Evolutionary conservation across 2,888 invertebrate species (phyloP), one percentile per base, ranked within the genome.

Genomic region (Priocnemis perturbator): DNA sequence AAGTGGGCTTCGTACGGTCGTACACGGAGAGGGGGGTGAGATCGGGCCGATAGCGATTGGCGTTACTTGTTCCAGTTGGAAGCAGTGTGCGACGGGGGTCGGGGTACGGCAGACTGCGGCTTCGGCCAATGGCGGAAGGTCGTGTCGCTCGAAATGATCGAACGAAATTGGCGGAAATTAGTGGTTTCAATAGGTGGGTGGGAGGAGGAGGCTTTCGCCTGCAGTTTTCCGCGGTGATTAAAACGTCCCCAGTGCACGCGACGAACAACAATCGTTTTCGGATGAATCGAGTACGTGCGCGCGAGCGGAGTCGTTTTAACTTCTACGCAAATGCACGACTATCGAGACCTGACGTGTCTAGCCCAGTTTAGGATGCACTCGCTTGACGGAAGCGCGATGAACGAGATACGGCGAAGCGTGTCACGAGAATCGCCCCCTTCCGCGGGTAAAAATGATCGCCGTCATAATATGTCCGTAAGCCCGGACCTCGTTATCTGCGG

Each of bases 221-320:
- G 44, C 37, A 59, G 60, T 69, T 69, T 77, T 69, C 67, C 73
- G 15, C 52, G 57, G 23, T 71, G 71, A 68, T 71, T 69, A 70
- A 59, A 60, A 70, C 59, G 56, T 61, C 52, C 17, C 17, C 55
- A 19, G 67, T 62, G 69, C 71, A 78, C 71, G 69, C 69, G 67
- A 74, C 66, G 64, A 69, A 74, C 63, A 71, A 69, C 50, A 50
- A 19, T 50, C 50, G 50, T 19, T 19, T 50, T 50, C 50, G 50
- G 20, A 19, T 5, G 50, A n/a, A 50, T 50, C 50, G 20, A 1
- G 50, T 1, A 48, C 48, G 2, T n/a, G n/a, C n/a, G n/a, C n/a
- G n/a, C n/a, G n/a, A n/a, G n/a, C n/a, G n/a, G 50, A 17, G 37
- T 37, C 37, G 37, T 37, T 37, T 37, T 37, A 37, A 37, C 37